These are phyloP conservation scores for Crepidodera aurea DNA, from an alignment of 2,888 invertebrate genomes.

Conservation along the genomic window DNA sequence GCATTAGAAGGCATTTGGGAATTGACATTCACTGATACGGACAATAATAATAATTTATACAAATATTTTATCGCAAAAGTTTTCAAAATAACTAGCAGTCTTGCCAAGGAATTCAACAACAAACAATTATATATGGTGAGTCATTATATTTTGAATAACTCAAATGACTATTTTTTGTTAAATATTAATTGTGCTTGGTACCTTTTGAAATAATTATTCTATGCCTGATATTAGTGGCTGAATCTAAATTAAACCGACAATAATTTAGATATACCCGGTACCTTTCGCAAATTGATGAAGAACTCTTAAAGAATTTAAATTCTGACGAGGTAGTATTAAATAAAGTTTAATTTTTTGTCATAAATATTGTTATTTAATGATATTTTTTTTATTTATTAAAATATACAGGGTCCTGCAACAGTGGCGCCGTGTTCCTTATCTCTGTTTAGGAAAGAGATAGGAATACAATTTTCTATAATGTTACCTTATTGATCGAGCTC, in stretches of 20 bases:
- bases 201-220: neutral
- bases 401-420: too few species aligned
- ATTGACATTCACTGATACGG: conserved; percentile 27
- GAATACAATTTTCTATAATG: too few species aligned
- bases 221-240: too few species aligned
- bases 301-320: neutral
- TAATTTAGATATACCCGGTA: too few species aligned
- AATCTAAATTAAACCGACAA: too few species aligned
- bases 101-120: conserved; percentile 33
- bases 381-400: too few species aligned
- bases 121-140: conserved; percentile 38
- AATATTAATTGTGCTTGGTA: conserved; percentile 4
- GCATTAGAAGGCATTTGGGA: conserved; percentile 32
- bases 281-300: too few species aligned
- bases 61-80: conserved; percentile 45
- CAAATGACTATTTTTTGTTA: conserved; percentile 27
- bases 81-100: conserved; percentile 42
- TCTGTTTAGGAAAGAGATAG: too few species aligned
- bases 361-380: too few species aligned
- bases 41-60: conserved; percentile 44
- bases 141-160: conserved; percentile 16
- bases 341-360: too few species aligned
- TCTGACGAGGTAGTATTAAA: neutral
- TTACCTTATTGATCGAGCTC: too few species aligned
- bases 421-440: too few species aligned